phyloP scores from a whole-genome alignment of 2,888 invertebrate species.

The Embidobia sp. region DNA sequence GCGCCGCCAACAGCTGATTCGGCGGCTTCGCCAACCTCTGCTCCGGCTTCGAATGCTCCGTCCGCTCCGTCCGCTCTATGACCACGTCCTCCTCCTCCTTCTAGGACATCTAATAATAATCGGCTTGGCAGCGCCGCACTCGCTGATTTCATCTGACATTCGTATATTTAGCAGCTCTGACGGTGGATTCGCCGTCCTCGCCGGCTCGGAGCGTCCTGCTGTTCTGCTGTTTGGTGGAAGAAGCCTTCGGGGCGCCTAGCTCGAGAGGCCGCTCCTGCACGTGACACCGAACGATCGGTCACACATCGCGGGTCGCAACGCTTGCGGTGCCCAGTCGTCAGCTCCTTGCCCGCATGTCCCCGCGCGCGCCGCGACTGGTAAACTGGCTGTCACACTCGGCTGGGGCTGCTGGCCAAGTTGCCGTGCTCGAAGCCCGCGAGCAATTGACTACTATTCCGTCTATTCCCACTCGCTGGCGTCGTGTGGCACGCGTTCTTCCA shows the following conservation, averaged over 20 bases:
- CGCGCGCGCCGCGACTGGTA: too few relatives aligned
- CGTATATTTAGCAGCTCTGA: conserved; percentile 52
- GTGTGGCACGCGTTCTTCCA: conserved; percentile 79
- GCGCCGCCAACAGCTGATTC: conserved; percentile 67
- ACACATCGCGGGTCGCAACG: too few relatives aligned
- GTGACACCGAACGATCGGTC: too few relatives aligned
- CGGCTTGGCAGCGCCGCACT: conserved; percentile 26
- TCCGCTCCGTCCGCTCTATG: conserved; percentile 35
- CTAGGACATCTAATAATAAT: conserved; percentile 50
- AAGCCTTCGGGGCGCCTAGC: too few relatives aligned
- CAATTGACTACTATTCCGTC: conserved; percentile 79
- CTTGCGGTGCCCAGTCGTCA: too few relatives aligned
- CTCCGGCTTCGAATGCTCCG: conserved; percentile 18
- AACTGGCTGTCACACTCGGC: too few relatives aligned
- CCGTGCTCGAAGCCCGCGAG: conserved; percentile 79
- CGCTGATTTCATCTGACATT: conserved; percentile 39
- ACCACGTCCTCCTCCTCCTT: conserved; percentile 26
- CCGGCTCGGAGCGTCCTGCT: too few relatives aligned
- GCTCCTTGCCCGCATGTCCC: too few relatives aligned
- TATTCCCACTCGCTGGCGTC: conserved; percentile 73
- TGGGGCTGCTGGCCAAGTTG: conserved; percentile 54
- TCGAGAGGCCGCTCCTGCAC: too few relatives aligned
- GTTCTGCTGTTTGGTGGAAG: too few relatives aligned
- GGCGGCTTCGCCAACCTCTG: conserved; percentile 25
- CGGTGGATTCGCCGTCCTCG: too few relatives aligned